Evolutionary conservation across 2,113 vertebrate species (phyloP).

Genomic region (Australoheros scitulus): DNA sequence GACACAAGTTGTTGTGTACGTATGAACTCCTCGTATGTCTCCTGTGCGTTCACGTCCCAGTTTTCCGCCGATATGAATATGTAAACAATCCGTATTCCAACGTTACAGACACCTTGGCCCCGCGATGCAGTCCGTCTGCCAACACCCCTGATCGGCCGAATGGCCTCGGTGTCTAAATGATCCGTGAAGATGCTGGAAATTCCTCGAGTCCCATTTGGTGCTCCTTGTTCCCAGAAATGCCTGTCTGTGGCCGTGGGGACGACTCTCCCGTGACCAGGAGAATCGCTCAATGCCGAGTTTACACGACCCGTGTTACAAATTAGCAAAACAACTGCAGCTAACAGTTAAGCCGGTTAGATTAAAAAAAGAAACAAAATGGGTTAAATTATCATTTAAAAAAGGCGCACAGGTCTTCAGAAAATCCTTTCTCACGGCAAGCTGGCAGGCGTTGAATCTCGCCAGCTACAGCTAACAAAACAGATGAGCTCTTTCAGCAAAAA

Average conservation of each 20-base stretch:
- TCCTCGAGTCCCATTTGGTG: slow-evolving; percentile 67
- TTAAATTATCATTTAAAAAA: neutral
- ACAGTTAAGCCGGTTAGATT: neutral
- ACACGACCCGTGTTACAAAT: slow-evolving; percentile 46
- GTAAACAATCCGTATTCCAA: slow-evolving; percentile 58
- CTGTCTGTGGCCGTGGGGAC: slow-evolving; percentile 49
- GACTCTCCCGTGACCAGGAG: slow-evolving; percentile 69
- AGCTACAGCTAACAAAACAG: slow-evolving; percentile 74
- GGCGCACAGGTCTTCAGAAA: neutral
- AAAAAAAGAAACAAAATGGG: neutral
- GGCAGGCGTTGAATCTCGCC: slow-evolving; percentile 35
- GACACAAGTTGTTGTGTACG: slow-evolving; percentile 47
- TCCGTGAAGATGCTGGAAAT: slow-evolving; percentile 67
- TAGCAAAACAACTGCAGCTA: slow-evolving; percentile 50
- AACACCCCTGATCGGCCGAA: slow-evolving; percentile 47
- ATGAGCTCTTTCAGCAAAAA: slow-evolving; percentile 70
- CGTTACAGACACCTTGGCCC: slow-evolving; percentile 53
- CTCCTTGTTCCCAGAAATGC: slow-evolving; percentile 60
- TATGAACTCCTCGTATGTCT: slow-evolving; percentile 42
- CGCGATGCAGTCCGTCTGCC: slow-evolving; percentile 52
- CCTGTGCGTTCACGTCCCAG: slow-evolving; percentile 60
- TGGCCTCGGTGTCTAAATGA: slow-evolving; percentile 57
- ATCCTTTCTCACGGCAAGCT: slow-evolving; percentile 23
- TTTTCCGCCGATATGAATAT: slow-evolving; percentile 36
- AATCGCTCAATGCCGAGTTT: slow-evolving; percentile 37